Evolutionary conservation across 1,140 invertebrate genomes (phyloP).

Genomic region (Apis florea): DNA sequence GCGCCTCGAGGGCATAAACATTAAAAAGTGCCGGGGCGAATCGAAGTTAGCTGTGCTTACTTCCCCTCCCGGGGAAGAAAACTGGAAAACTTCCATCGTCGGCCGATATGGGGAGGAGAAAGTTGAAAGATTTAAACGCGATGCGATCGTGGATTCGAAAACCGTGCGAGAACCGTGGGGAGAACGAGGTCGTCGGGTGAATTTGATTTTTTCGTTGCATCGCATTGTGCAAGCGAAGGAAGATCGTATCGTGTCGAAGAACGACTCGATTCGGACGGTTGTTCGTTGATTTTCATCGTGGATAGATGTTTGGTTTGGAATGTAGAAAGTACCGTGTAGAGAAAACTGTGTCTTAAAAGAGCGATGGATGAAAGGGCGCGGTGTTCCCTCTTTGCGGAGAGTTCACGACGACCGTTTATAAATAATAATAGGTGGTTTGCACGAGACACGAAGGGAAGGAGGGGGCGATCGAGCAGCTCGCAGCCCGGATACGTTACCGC

Average conservation of each 20-base stretch:
- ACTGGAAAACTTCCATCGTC: constrained; percentile 55
- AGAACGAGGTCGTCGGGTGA: neutral
- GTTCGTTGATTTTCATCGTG: too few relatives aligned
- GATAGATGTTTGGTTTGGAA: too few relatives aligned
- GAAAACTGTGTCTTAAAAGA: neutral
- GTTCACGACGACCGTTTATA: neutral
- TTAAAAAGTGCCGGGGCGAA: constrained; percentile 57
- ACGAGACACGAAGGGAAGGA: neutral
- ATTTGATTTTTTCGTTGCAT: neutral
- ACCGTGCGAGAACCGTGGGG: neutral
- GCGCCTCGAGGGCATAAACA: constrained; percentile 62
- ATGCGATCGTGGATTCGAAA: constrained; percentile 25
- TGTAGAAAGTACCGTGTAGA: too few relatives aligned
- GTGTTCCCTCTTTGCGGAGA: neutral
- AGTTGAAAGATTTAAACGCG: constrained; percentile 73
- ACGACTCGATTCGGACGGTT: too few relatives aligned
- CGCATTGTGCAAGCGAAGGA: too few relatives aligned
- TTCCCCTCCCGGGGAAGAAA: constrained; percentile 24
- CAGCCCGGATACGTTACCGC: constrained; percentile 40
- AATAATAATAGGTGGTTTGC: constrained; percentile 6
- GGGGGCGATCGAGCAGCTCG: neutral
- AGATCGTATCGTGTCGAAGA: too few relatives aligned
- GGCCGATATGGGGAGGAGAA: constrained; percentile 55
- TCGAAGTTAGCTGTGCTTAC: constrained; percentile 56
- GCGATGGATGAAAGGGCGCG: neutral